Evolutionary conservation across 2,113 vertebrate genomes (phyloP), one percentile per base, ranked within the genome.

Genomic region (Chaetodon auriga): DNA sequence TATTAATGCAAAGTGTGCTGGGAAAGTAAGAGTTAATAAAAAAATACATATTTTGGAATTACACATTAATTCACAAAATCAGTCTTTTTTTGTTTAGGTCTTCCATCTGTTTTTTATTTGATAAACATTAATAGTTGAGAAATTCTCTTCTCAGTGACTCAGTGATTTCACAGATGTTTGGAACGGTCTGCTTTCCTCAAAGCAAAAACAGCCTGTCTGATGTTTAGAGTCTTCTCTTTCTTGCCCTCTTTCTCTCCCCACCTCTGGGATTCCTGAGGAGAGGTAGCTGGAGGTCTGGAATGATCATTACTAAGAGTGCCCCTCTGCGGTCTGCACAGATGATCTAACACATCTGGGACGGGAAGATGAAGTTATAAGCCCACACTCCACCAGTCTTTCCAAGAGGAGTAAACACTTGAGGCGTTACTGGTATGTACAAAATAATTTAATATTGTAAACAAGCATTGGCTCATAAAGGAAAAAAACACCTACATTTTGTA

Each of bases 81-180:
- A 54, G 69, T 62, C 14, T n/a, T 25, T 55, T 71, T 62, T 74
- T 1, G 36, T 77, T 69, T 57, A 51, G 46, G 36, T 58, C 18
- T 35, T 54, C 36, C 60, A 68, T 85, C 53, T 77, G 83, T 41
- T 87, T 87, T 81, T 78, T 80, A 76, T 30, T 30, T 30, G 30
- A 87, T 86, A 89, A 91, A 90, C 66, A 80, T 70, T 78, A 25
- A 77, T 68, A 72, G 60, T 77, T 35, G 45, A 35, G 66, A 79
- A 73, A 68, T 55, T 81, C 36, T 76, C 69, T 68, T 43, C 36
- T 81, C 21, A 75, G 69, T 85, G 75, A 83, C 41, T 81, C 41
- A 79, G 70, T 85, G 75, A 86, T 89, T 94, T 92, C 51, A 85
- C 90, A 94, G 93, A 94, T 94, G 91, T 92, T 81, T 92, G 87